Evolutionary conservation across 2,888 invertebrate genomes (phyloP), one percentile per base, ranked within the genome.

Genomic region (Coecobrya sp.): DNA sequence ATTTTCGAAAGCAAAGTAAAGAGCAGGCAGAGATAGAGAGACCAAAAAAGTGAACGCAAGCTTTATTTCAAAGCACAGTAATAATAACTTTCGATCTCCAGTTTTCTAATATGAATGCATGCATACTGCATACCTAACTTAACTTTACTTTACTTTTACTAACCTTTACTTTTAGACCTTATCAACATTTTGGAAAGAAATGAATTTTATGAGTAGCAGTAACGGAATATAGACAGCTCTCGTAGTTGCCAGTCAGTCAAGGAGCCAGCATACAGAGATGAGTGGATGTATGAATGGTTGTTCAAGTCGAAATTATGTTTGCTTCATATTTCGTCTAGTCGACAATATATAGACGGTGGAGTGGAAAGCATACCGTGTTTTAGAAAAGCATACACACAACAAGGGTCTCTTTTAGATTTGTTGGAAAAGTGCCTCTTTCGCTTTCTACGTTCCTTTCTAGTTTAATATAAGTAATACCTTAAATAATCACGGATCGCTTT

Each of bases 401-500:
- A 52, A 36, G 36, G 36, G 36, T 36, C 36, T 52, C 27, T n/a
- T 65, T 25, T 65, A 22, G 22, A 65, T 65, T 65, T 65, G 62
- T 65, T 22, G 62, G 30, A 19, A 70, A 16, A 70, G 36, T 36
- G 68, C 30, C 36, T 70, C n/a, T 70, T 30, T 70, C 27, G 25
- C 62, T 62, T 65, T 22, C 13, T 65, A 8, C 62, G 19, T 65
- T 65, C 25, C 62, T 65, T 82, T 82, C 62, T 82, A 11, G 52
- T 79, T 42, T 49, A 45, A 49, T 79, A 25, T 8, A 65, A 65
- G 62, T 79, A 27, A 85, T 65, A 85, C 62, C 84, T 85, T 65
- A 85, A 85, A 85, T 82, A 82, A 82, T 82, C 82, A 82, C 30
- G 22, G 84, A 70, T 70, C 27, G 10, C 79, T 79, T 76, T 52